phyloP scores from a whole-genome alignment of 2,797 vertebrate species.

The Cryptoblepharus egeriae region DNA sequence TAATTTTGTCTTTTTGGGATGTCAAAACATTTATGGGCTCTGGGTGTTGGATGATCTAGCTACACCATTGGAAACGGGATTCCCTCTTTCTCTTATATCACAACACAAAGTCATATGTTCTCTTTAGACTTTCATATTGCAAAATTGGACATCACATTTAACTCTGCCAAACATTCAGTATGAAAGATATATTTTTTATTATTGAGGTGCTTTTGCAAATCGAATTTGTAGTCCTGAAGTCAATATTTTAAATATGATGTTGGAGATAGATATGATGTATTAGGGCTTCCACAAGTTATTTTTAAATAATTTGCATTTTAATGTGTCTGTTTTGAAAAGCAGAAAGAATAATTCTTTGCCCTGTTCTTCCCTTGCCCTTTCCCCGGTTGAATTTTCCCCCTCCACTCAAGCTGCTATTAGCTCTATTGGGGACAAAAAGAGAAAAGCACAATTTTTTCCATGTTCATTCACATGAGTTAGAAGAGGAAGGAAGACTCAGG shows the following conservation, averaged over 20 bases:
- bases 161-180: conserved; percentile 33
- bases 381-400: not conserved
- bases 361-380: not conserved
- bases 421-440: not conserved
- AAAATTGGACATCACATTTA: not conserved
- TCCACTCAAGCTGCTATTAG: not conserved
- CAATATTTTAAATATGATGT: not conserved
- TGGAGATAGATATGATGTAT: not conserved
- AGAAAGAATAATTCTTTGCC: too few relatives aligned
- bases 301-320: not conserved
- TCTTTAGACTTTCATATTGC: not conserved
- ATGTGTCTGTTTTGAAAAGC: not conserved
- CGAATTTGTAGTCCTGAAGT: conserved; percentile 49
- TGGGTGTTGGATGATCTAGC: too few relatives aligned
- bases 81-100: not conserved
- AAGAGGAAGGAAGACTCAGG: not conserved
- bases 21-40: too few relatives aligned
- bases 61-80: too few relatives aligned
- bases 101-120: not conserved
- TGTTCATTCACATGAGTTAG: not conserved
- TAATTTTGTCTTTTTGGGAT: too few relatives aligned
- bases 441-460: not conserved
- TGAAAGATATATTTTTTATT: conserved; percentile 27
- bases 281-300: not conserved
- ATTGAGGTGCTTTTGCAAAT: conserved; percentile 48